A percentile compares a stretch with the other conserved stretches of the same genome.
Conservation (phyloP, 2,113 vertebrate species). For the Pollachius pollachius region DNA sequence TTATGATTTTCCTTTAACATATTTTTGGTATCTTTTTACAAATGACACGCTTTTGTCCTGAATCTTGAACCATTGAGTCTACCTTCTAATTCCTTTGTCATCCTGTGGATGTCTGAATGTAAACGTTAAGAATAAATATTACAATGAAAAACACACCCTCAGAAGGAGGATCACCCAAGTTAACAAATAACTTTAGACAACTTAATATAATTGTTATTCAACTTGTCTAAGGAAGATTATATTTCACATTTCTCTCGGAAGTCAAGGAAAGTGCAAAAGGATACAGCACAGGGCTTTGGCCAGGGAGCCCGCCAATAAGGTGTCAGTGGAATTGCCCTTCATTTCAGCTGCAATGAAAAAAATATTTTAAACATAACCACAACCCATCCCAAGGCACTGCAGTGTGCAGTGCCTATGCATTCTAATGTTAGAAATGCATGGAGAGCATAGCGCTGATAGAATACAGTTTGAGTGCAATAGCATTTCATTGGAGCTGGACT, state of each 20-base stretch:
- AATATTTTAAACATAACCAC: neutral
- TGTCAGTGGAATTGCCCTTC: conserved; percentile 87
- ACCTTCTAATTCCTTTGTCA: conserved; percentile 90
- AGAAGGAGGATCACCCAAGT: neutral
- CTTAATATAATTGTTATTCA: too few relatives aligned
- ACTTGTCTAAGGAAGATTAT: too few relatives aligned
- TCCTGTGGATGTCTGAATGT: conserved; percentile 84
- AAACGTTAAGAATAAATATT: conserved; percentile 53
- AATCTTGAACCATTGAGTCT: conserved; percentile 12
- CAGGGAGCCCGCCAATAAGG: conserved; percentile 88
- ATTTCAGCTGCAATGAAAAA: conserved; percentile 79
- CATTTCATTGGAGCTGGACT: conserved; percentile 21
- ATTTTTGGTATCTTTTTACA: neutral
- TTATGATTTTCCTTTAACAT: neutral
- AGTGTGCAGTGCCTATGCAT: neutral
- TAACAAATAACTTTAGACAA: too few relatives aligned
- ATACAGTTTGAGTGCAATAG: too few relatives aligned
- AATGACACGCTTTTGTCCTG: neutral
- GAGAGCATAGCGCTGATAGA: too few relatives aligned
- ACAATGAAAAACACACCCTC: neutral
- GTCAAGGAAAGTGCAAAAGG: conserved; percentile 65
- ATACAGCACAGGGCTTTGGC: conserved; percentile 99
- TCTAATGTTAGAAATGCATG: too few relatives aligned
- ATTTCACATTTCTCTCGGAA: too few relatives aligned
- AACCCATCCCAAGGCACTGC: neutral